Conservation (phyloP, 2,113 vertebrate genomes). For the Anas platyrhynchos region DNA sequence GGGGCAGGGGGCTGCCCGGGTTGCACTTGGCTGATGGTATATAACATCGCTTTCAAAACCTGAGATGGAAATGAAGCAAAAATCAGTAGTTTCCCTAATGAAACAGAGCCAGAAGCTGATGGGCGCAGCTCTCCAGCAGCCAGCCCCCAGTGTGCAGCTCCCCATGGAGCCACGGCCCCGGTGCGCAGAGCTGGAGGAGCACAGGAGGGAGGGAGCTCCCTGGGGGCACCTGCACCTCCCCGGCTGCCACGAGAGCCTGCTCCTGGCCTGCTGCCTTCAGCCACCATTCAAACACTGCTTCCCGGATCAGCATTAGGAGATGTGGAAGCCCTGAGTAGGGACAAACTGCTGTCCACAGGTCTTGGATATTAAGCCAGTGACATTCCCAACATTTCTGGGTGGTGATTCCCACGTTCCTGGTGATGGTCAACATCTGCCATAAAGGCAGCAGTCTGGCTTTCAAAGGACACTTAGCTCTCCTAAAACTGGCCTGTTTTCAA, state of each 20-base stretch:
- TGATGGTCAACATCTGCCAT: background rate
- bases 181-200: no score
- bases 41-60: rapidly evolving
- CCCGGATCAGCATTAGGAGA: background rate
- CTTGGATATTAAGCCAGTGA: background rate
- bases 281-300: rapidly evolving
- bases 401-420: background rate
- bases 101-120: no score
- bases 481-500: background rate
- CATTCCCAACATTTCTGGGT: background rate
- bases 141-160: rapidly evolving
- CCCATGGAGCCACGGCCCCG: background rate
- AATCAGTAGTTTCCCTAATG: rapidly evolving
- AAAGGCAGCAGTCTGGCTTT: background rate
- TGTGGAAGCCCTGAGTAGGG: rapidly evolving
- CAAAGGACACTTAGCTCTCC: background rate
- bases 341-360: background rate
- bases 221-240: background rate
- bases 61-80: rapidly evolving
- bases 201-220: no score
- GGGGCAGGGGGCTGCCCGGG: background rate
- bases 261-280: background rate
- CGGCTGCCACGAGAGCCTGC: rapidly evolving
- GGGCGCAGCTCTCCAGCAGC: background rate
- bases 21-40: rapidly evolving